These are phyloP conservation scores for Meloidogyne exigua DNA, from an alignment of 1,140 invertebrate genomes.

Conservation along the genomic window DNA sequence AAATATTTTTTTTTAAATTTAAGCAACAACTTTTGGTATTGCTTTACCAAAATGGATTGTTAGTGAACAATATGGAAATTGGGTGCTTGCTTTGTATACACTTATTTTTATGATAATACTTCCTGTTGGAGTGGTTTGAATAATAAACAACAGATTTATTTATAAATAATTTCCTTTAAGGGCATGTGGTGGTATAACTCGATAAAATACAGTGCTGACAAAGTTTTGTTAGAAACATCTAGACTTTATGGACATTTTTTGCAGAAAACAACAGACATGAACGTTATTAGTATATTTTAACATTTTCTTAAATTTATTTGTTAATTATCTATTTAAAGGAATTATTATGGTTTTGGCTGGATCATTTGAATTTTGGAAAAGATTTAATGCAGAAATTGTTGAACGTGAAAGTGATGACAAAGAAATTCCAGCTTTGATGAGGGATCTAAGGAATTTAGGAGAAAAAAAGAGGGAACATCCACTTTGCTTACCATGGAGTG, in stretches of 20 bases:
- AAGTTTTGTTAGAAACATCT: slow-evolving; percentile 88
- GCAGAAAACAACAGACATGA: slow-evolving; percentile 89
- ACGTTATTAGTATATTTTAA: slow-evolving; percentile 73
- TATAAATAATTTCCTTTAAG: slow-evolving; percentile 57
- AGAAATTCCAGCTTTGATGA: slow-evolving; percentile 89
- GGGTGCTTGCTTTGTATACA: slow-evolving; percentile 91
- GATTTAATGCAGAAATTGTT: slow-evolving; percentile 87
- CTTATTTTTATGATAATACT: slow-evolving; percentile 95
- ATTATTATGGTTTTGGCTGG: slow-evolving; percentile 92
- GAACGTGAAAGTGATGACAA: slow-evolving; percentile 89
- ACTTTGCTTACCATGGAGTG: slow-evolving; percentile 87
- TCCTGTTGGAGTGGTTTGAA: slow-evolving; percentile 76
- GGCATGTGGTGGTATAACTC: slow-evolving; percentile 98
- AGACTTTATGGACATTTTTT: slow-evolving; percentile 93
- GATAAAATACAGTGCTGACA: slow-evolving; percentile 86
- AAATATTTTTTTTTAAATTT: slow-evolving; percentile 32
- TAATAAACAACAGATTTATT: slow-evolving; percentile 12
- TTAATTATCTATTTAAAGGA: slow-evolving; percentile 66
- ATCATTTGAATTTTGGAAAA: slow-evolving; percentile 90
- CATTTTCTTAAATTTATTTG: slow-evolving; percentile 17
- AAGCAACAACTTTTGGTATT: slow-evolving; percentile 95
- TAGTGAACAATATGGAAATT: slow-evolving; percentile 97
- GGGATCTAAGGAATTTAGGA: slow-evolving; percentile 80
- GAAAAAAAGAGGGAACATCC: slow-evolving; percentile 94
- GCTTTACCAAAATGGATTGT: slow-evolving; percentile 99